Evolutionary conservation across 2,797 vertebrate species (phyloP).

Genomic region (Argya squamiceps): DNA sequence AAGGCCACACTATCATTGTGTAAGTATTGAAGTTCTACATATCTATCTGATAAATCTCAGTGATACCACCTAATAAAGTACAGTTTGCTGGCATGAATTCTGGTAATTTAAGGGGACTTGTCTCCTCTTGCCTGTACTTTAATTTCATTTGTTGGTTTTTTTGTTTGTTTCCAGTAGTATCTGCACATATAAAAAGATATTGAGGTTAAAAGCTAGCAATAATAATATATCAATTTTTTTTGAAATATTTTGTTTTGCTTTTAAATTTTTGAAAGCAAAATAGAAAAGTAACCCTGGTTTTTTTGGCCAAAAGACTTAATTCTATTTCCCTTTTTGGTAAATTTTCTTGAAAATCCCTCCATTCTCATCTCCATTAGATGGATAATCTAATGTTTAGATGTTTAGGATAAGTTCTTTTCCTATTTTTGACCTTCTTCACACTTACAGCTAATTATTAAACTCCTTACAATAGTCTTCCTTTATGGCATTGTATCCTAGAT

Average conservation of each 20-base stretch:
- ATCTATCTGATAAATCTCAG: background rate
- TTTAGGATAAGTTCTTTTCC: background rate
- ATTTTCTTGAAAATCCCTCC: background rate
- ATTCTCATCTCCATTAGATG: background rate
- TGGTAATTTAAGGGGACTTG: background rate
- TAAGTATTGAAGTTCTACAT: background rate
- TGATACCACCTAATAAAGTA: background rate
- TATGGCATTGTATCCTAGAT: background rate
- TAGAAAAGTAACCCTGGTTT: background rate
- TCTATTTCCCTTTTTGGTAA: background rate
- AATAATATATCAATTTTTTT: background rate
- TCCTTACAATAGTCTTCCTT: background rate
- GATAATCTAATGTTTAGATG: background rate
- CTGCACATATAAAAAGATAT: background rate
- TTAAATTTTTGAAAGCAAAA: background rate
- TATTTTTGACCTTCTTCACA: background rate
- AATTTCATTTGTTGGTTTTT: background rate
- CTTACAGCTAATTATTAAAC: background rate
- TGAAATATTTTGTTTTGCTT: background rate
- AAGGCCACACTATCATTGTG: background rate
- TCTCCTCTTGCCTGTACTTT: background rate
- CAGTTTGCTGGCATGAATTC: background rate
- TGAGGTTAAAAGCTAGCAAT: background rate
- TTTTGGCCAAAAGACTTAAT: background rate
- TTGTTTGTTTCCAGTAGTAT: background rate